Conservation (phyloP, 1,140 invertebrate genomes). For the Manduca sexta region DNA sequence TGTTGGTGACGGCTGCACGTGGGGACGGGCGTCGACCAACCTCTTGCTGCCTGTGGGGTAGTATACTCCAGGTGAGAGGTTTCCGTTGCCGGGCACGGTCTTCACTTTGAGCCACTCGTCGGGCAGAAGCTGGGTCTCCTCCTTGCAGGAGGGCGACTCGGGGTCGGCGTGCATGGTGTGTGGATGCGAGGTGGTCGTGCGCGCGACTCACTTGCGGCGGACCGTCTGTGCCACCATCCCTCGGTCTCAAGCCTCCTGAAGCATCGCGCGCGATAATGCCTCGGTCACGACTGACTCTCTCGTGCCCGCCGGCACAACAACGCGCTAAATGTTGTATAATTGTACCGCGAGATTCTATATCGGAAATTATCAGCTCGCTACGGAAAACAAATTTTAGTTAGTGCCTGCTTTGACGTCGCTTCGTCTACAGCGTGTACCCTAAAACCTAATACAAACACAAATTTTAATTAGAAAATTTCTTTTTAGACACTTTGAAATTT, state of each 20-base stretch:
- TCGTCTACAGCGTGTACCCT: conserved; percentile 21
- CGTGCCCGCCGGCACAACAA: conserved; percentile 36
- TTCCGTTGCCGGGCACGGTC: conserved; percentile 56
- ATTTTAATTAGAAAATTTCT: too few relatives aligned
- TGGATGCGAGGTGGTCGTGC: conserved; percentile 31
- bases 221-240: conserved; percentile 56
- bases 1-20: conserved; percentile 56
- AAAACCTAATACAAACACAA: too few relatives aligned
- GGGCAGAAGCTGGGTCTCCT: conserved; percentile 66
- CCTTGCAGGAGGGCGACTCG: conserved; percentile 62
- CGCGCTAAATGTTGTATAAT: conserved; percentile 66
- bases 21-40: conserved; percentile 49
- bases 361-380: conserved; percentile 61
- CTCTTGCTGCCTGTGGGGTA: conserved; percentile 67
- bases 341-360: conserved; percentile 64
- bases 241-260: conserved; percentile 48
- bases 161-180: conserved; percentile 58
- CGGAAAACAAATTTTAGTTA: conserved; percentile 57
- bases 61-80: conserved; percentile 65
- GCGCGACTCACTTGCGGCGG: conserved; percentile 49
- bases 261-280: conserved; percentile 66
- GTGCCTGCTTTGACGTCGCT: conserved; percentile 41
- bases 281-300: conserved; percentile 61
- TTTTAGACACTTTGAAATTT: too few relatives aligned
- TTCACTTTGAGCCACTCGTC: conserved; percentile 68